A percentile compares a stretch with the other conserved stretches of the same genome.
Conservation (phyloP, 2,888 invertebrate genomes). For the Chrysolina americana region DNA sequence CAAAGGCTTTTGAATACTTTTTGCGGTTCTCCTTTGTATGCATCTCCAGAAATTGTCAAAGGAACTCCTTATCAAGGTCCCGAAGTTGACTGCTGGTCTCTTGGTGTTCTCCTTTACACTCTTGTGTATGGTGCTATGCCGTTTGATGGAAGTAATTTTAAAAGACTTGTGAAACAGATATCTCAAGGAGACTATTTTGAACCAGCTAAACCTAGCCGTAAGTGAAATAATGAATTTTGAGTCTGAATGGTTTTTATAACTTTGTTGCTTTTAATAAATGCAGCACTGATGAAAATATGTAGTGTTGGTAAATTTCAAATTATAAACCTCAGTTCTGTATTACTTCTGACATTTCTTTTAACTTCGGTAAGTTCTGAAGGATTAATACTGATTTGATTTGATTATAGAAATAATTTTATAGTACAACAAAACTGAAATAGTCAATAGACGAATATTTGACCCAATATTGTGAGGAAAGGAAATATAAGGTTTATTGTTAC, state of each 20-base stretch:
- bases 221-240: conserved; percentile 62
- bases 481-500: no score
- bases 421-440: no score
- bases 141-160: conserved; percentile 98
- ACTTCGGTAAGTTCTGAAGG: no score
- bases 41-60: conserved; percentile 97
- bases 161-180: conserved; percentile 95
- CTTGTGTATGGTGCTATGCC: conserved; percentile 99
- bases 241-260: conserved; percentile 7
- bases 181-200: conserved; percentile 98
- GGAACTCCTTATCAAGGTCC: conserved; percentile 98
- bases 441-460: no score
- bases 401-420: no score
- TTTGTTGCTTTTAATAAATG: not conserved
- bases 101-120: conserved; percentile 97
- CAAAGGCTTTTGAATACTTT: conserved; percentile 90
- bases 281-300: no score
- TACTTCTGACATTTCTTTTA: no score
- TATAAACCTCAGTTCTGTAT: no score
- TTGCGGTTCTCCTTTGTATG: conserved; percentile 96
- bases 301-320: no score
- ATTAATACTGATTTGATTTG: no score
- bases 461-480: no score
- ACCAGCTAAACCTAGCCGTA: conserved; percentile 93
- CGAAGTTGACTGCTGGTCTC: conserved; percentile 95